Percentiles rank a stretch among this genome's conserved stretches.
Evolutionary conservation across 2,888 invertebrate species (phyloP).

Genomic region (Melanostoma mellinum): DNA sequence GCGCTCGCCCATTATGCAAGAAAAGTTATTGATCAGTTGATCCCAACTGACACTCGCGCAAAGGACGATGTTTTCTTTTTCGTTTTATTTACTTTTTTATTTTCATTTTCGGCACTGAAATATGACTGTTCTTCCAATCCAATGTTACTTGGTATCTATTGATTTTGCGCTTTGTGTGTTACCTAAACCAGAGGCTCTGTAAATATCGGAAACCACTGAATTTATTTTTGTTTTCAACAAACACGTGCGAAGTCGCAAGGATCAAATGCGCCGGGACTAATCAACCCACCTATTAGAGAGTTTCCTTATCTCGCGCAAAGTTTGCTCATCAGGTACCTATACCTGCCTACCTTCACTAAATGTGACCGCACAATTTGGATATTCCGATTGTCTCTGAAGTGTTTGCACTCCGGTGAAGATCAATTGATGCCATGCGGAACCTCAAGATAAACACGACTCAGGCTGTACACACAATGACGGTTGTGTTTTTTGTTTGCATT

Average conservation of each 20-base stretch:
- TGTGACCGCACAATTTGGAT: constrained; percentile 58
- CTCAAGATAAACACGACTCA: constrained; percentile 12
- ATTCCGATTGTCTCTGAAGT: constrained; percentile 50
- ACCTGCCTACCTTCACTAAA: constrained; percentile 9
- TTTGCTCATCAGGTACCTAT: constrained; percentile 46
- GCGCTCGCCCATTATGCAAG: constrained; percentile 72
- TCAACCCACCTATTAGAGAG: constrained; percentile 43
- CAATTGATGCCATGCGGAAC: constrained; percentile 56
- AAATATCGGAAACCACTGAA: constrained; percentile 61
- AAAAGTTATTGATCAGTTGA: constrained; percentile 72
- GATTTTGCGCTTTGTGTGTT: constrained; percentile 17
- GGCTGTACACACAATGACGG: constrained; percentile 23
- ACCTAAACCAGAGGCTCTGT: constrained; percentile 14
- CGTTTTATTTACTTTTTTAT: constrained; percentile 22
- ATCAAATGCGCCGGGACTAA: constrained; percentile 50
- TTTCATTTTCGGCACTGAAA: constrained; percentile 20
- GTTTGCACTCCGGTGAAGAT: constrained; percentile 63
- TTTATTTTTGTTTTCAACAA: constrained; percentile 43
- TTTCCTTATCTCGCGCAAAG: constrained; percentile 44
- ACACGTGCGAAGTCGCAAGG: constrained; percentile 64
- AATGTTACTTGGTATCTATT: too few species aligned
- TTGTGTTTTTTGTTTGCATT: constrained; percentile 33
- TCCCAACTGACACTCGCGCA: constrained; percentile 71
- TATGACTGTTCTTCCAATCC: constrained; percentile 13
- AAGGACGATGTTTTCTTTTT: constrained; percentile 60